Conservation (phyloP, 2,888 invertebrate species). For the Volucella bombylans region DNA sequence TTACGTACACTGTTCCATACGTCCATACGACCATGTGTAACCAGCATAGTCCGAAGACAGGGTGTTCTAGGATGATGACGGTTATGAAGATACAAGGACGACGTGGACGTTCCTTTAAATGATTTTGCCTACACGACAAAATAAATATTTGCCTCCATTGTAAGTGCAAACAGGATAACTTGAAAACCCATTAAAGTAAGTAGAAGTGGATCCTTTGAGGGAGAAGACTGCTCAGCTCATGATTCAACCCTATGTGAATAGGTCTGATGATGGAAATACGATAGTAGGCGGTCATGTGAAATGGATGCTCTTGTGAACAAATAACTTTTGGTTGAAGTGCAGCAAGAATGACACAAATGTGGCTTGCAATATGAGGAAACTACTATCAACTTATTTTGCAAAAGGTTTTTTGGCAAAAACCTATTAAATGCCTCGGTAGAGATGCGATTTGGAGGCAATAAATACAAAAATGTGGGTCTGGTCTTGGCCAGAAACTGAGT, state of each 20-base stretch:
- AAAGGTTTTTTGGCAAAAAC: constrained; percentile 37
- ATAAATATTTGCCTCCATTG: constrained; percentile 53
- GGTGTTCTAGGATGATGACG: constrained; percentile 4
- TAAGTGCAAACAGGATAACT: constrained; percentile 67
- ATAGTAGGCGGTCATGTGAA: background rate
- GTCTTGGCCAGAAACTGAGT: too few relatives aligned
- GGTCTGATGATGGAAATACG: background rate
- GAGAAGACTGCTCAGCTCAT: constrained; percentile 32
- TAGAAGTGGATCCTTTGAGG: constrained; percentile 11
- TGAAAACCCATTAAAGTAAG: constrained; percentile 63
- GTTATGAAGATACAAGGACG: constrained; percentile 50
- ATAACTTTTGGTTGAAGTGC: constrained; percentile 30
- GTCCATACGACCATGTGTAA: constrained; percentile 23
- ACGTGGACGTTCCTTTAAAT: constrained; percentile 29
- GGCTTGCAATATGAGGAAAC: constrained; percentile 12
- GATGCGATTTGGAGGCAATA: constrained; percentile 41
- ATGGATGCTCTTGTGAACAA: constrained; percentile 20
- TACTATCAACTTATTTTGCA: background rate
- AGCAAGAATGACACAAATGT: constrained; percentile 46
- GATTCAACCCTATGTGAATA: too few relatives aligned
- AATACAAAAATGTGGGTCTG: too few relatives aligned
- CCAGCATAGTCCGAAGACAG: background rate
- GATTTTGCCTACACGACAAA: constrained; percentile 49
- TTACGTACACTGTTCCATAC: background rate
- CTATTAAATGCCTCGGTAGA: constrained; percentile 51